Evolutionary conservation across 2,888 invertebrate species (phyloP), one percentile per base, ranked within the genome.

Genomic region (Oxyteleia sp.): DNA sequence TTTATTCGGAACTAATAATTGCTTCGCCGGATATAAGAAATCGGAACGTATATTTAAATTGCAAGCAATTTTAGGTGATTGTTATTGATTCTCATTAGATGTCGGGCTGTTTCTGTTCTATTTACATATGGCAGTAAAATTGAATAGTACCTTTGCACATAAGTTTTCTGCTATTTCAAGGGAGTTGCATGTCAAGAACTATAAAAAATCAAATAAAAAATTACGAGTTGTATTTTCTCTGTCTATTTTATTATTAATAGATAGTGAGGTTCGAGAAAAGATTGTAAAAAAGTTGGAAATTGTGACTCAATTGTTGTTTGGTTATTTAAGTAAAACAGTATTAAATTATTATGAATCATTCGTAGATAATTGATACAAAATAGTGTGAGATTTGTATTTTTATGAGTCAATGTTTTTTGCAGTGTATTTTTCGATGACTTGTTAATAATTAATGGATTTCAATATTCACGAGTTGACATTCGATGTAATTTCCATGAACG

Each of bases 31-130:
- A n/a, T 23, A 10, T 10, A 16, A 57, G 23, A 57, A 32, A 41
- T 10, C n/a, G 16, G 8, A 16, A n/a, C 1, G 16, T 38, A 41
- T 20, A 57, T 38, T 57, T 57, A 57, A 57, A 41, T 43, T 26
- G 23, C 1, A 59, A 59, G 11, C 26, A 8, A 59, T 59, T 59
- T 59, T 43, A 43, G 16, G 11, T 45, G 29, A 61, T 45, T 32
- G 15, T 43, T 45, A 61, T 45, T 61, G 41, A 61, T 61, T 61
- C 45, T 45, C 29, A 16, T 61, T 61, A 61, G 59, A 59, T 43
- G 43, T 18, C 59, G 43, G 26, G 26, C 26, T 59, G 26, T 59
- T 59, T 43, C 59, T 43, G 16, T 11, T 26, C 26, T 43, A 26
- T 26, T 59, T 38, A 26, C 26, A 15, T 43, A 43, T 59, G n/a